A percentile compares a stretch with the other conserved stretches of the same genome.
Conservation (phyloP, 2,113 vertebrate genomes). For the Sterrhoptilus dennistouni region DNA sequence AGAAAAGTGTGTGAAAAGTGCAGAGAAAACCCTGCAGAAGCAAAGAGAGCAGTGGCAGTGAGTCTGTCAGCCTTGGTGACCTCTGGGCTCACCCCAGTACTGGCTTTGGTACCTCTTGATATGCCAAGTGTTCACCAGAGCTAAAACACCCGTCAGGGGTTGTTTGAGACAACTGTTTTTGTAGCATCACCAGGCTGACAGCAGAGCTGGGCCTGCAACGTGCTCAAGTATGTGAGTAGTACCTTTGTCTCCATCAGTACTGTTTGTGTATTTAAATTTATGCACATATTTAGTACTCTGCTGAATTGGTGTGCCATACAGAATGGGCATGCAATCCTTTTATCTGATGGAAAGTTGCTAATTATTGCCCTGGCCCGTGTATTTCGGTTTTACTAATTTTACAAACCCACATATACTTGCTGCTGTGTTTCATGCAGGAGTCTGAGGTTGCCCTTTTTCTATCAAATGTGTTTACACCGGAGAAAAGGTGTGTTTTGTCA, state of each 20-base stretch:
- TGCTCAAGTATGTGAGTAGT: not conserved
- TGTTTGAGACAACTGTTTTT: not conserved
- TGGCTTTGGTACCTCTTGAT: not conserved
- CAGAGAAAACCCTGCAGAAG: not conserved
- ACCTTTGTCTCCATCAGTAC: constrained; percentile 18
- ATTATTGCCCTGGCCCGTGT: not conserved
- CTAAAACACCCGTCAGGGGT: not conserved
- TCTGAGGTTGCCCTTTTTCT: not conserved
- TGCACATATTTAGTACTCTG: constrained; percentile 27
- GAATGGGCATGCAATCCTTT: constrained; percentile 38
- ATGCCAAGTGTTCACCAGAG: not conserved
- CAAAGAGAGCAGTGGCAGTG: not conserved
- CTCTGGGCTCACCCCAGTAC: not conserved
- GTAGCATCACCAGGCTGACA: not conserved
- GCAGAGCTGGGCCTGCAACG: not conserved
- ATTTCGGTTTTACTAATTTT: constrained; percentile 26
- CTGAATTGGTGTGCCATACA: not conserved
- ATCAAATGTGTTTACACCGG: not conserved
- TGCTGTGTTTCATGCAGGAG: not conserved
- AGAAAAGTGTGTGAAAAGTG: not conserved
- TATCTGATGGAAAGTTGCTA: constrained; percentile 22
- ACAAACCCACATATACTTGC: not conserved
- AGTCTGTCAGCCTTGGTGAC: not conserved
- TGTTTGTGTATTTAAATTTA: constrained; percentile 38
- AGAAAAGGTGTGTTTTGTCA: constrained; percentile 9